These are phyloP conservation scores for Hesperia comma DNA, from an alignment of 2,888 invertebrate species.

Conservation along the genomic window DNA sequence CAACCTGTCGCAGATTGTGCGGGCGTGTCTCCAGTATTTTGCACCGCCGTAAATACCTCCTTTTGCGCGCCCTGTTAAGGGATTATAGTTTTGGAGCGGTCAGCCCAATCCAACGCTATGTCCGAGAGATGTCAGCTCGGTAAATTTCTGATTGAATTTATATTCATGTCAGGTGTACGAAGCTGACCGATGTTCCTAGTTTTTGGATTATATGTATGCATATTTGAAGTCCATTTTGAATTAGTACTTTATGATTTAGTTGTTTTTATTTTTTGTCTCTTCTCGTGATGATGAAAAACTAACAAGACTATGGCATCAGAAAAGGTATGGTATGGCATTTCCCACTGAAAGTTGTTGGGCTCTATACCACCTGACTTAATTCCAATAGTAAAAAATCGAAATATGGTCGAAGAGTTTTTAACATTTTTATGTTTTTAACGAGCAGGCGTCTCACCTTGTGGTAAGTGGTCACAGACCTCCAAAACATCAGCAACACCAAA, in stretches of 20 bases:
- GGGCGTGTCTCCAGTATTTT: slow-evolving; percentile 60
- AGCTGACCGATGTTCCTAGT: slow-evolving; percentile 14
- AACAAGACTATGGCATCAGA: too few species aligned
- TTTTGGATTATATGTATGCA: slow-evolving; percentile 5
- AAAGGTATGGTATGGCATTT: too few species aligned
- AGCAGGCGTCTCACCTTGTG: too few species aligned
- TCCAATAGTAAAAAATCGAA: too few species aligned
- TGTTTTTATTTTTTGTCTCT: not conserved
- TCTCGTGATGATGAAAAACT: too few species aligned
- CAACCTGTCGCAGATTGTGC: slow-evolving; percentile 64
- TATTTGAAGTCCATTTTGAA: slow-evolving; percentile 2
- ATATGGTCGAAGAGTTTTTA: too few species aligned
- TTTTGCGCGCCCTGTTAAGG: slow-evolving; percentile 49
- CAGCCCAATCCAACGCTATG: slow-evolving; percentile 39
- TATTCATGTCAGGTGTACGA: slow-evolving; percentile 37
- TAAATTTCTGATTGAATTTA: slow-evolving; percentile 43
- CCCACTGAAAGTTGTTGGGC: too few species aligned
- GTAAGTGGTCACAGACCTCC: too few species aligned
- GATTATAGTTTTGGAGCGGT: slow-evolving; percentile 57
- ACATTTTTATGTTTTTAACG: too few species aligned
- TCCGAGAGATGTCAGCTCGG: slow-evolving; percentile 40
- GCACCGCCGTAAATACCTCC: slow-evolving; percentile 49
- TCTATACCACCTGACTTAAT: too few species aligned
- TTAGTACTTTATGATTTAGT: not conserved
- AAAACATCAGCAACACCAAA: too few species aligned